phyloP scores from a whole-genome alignment of 2,797 vertebrate species.

The Ctenochaetus hawaiiensis region DNA sequence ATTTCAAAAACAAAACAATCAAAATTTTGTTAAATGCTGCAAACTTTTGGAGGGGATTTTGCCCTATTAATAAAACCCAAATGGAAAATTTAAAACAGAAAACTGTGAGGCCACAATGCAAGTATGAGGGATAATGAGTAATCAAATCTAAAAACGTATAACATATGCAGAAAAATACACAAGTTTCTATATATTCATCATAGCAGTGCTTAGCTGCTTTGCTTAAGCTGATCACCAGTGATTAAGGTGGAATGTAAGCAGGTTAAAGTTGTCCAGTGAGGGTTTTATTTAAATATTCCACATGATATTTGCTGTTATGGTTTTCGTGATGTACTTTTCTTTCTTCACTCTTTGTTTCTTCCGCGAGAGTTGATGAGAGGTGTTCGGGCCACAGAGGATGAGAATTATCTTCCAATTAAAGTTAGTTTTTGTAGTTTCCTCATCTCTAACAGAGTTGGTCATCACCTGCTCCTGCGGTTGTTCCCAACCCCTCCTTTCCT shows the following conservation, averaged over 20 bases:
- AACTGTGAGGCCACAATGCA: too few species aligned
- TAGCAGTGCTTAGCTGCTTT: too few species aligned
- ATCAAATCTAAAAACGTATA: too few species aligned
- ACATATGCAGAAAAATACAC: too few species aligned
- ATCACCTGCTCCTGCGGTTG: slow-evolving; percentile 70
- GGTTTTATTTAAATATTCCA: background rate
- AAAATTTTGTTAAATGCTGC: background rate
- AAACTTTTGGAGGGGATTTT: background rate
- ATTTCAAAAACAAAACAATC: background rate
- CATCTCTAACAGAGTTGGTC: slow-evolving; percentile 52
- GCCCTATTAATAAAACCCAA: too few species aligned
- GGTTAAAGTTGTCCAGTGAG: background rate
- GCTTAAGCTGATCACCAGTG: too few species aligned
- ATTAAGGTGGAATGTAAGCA: too few species aligned
- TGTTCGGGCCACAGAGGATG: slow-evolving; percentile 35
- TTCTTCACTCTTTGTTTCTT: slow-evolving; percentile 2
- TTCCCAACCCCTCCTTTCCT: slow-evolving; percentile 7
- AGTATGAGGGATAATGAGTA: too few species aligned
- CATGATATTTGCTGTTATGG: background rate
- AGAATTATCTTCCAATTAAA: slow-evolving; percentile 67
- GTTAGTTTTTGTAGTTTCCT: slow-evolving; percentile 60
- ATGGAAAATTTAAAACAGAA: too few species aligned
- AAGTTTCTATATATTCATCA: too few species aligned
- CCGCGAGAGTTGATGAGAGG: slow-evolving; percentile 26
- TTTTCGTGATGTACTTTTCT: background rate